Percentiles rank a stretch among this genome's conserved stretches.
Evolutionary conservation across 2,113 vertebrate species (phyloP).

Genomic region (Halichoerus grypus): DNA sequence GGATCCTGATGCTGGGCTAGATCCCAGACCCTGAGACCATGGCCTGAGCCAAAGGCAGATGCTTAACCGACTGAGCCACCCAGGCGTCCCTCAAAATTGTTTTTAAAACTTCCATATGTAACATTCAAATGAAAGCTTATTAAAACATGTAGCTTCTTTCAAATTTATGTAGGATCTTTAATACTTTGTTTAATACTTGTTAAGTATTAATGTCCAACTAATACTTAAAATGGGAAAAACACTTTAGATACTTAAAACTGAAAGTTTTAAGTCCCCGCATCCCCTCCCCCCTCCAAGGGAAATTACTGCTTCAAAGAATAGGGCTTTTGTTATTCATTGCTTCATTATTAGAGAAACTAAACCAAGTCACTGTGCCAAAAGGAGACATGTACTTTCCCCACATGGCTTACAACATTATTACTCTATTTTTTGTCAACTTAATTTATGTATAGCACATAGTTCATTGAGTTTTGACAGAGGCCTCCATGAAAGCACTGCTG

Average conservation of each 20-base stretch:
- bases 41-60: no score
- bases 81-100: not conserved
- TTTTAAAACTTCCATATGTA: not conserved
- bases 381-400: not conserved
- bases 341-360: not conserved
- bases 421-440: not conserved
- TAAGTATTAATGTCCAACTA: not conserved
- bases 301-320: not conserved
- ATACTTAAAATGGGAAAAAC: not conserved
- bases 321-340: not conserved
- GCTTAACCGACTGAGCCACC: no score
- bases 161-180: not conserved
- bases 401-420: not conserved
- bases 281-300: no score
- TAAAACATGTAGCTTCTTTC: not conserved
- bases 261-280: not conserved
- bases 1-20: accelerated
- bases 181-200: not conserved
- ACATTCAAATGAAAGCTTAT: not conserved
- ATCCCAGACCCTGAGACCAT: no score
- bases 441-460: not conserved
- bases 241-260: not conserved
- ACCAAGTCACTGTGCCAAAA: not conserved
- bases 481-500: not conserved
- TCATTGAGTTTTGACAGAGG: not conserved